Evolutionary conservation across 1,140 invertebrate genomes (phyloP), one percentile per base, ranked within the genome.

Genomic region (Goniozus legneri): DNA sequence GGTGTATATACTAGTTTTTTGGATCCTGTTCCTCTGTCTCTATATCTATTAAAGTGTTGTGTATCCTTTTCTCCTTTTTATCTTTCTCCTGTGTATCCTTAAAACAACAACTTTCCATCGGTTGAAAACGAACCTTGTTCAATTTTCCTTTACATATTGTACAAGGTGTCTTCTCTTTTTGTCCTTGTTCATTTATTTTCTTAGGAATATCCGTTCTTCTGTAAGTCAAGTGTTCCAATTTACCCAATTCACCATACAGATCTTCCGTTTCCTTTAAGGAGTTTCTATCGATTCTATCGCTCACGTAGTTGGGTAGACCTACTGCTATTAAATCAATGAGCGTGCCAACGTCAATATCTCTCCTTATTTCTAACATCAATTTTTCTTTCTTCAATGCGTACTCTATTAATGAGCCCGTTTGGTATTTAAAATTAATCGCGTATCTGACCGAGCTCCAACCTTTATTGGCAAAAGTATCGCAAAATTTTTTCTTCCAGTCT

Each of bases 401-500:
- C 14, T 38, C 31, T 32, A 42, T 15, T 42, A 58, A 39, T 16
- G 46, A 40, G 18, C 33, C 39, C 24, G 30, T 31, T 37, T 30
- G n/a, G 31, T 46, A 46, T 46, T 46, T 38, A 31, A 37, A 58
- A 13, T 7, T 30, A 19, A 52, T 16, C 32, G 49, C 52, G 40
- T 55, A 52, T 15, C 3, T 33, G 12, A 49, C 21, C 42, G 36
- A 15, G 10, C 6, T 38, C 50, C 54, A 60, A 7, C 50, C 40
- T 49, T 49, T 50, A 38, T 57, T 45, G 3, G 47, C 51, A 44
- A 47, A 57, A 14, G 51, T 50, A 2, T 53, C 43, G 21, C 24
- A 42, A 20, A 54, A 58, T 35, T 54, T 58, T 32, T 38, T 22
- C 44, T 46, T 54, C 55, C 41, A 58, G 18, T 13, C 27, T 20